Evolutionary conservation across 2,888 invertebrate species (phyloP).

Genomic region (Dinocampus coccinellae): DNA sequence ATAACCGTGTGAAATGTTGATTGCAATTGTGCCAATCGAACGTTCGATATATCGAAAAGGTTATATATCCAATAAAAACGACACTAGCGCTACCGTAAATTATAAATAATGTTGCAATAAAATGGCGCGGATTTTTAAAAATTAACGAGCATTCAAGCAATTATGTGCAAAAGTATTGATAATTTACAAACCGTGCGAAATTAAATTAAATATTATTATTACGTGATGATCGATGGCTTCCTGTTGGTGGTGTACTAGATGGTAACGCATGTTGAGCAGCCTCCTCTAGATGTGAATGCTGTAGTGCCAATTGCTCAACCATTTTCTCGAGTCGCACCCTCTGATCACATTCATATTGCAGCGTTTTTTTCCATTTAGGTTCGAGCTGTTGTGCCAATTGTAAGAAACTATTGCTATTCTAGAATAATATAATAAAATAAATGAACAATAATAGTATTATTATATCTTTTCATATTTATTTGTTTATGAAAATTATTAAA

Average conservation of each 20-base stretch:
- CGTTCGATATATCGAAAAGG: neutral
- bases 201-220: constrained; percentile 46
- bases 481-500: neutral
- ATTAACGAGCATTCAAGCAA: neutral
- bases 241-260: constrained; percentile 52
- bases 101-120: neutral
- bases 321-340: constrained; percentile 93
- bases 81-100: neutral
- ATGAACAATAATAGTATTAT: neutral
- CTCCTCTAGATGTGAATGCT: constrained; percentile 95
- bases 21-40: neutral
- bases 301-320: constrained; percentile 96
- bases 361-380: constrained; percentile 90
- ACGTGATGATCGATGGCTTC: constrained; percentile 63
- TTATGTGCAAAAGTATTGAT: too few relatives aligned
- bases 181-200: too few relatives aligned
- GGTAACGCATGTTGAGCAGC: constrained; percentile 80
- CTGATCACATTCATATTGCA: constrained; percentile 96
- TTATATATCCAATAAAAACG: neutral
- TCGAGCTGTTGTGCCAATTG: constrained; percentile 91
- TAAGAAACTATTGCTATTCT: constrained; percentile 94
- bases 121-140: neutral
- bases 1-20: neutral
- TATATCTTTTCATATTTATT: constrained; percentile 19
- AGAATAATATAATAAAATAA: constrained; percentile 47